Conservation (phyloP, 2,888 invertebrate species). For the Mesoligia furuncula region DNA sequence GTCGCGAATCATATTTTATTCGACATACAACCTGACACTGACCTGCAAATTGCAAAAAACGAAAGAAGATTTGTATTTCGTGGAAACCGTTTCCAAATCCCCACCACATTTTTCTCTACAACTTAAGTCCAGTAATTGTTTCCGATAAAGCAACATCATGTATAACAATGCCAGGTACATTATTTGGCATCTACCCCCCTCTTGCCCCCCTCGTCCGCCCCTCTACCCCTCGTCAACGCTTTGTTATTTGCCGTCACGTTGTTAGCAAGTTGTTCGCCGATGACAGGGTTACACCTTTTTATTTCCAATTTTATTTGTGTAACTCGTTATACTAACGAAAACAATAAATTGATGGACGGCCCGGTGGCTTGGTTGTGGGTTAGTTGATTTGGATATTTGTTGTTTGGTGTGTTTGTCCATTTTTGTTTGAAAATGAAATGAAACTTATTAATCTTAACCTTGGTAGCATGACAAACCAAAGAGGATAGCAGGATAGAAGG, state of each 20-base stretch:
- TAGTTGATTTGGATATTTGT: constrained; percentile 25
- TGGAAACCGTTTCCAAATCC: background rate
- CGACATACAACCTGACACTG: background rate
- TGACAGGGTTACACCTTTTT: constrained; percentile 69
- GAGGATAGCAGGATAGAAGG: background rate
- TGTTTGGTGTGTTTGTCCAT: background rate
- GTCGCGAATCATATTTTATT: background rate
- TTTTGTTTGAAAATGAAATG: background rate
- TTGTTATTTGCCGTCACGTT: constrained; percentile 70
- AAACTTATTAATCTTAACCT: background rate
- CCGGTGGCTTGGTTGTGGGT: constrained; percentile 17
- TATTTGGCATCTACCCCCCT: constrained; percentile 32
- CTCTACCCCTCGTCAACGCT: constrained; percentile 62
- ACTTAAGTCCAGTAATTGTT: constrained; percentile 53
- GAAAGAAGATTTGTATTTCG: too few relatives aligned
- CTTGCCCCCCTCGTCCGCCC: constrained; percentile 2
- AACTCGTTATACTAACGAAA: constrained; percentile 67
- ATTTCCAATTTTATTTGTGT: constrained; percentile 68
- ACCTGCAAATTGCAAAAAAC: too few relatives aligned
- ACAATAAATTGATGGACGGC: constrained; percentile 67
- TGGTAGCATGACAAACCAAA: background rate
- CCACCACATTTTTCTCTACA: constrained; percentile 17
- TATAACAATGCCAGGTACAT: constrained; percentile 59
- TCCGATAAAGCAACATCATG: constrained; percentile 54
- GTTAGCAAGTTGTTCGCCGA: constrained; percentile 68